phyloP scores from a whole-genome alignment of 1,140 invertebrate species.

The Dufourea novaeangliae region DNA sequence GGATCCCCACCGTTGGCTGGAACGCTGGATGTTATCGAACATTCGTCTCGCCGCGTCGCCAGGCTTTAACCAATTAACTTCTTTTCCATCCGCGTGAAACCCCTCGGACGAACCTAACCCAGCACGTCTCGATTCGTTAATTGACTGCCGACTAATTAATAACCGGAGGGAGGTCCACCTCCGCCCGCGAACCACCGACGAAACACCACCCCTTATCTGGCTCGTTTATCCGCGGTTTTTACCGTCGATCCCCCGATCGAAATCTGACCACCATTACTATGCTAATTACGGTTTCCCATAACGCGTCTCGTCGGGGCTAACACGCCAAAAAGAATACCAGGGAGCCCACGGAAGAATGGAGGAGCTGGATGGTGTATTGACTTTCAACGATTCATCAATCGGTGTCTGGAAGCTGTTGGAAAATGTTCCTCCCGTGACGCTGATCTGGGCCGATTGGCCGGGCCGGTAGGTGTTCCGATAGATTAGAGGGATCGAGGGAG shows the following conservation, averaged over 20 bases:
- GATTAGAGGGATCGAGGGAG: too few relatives aligned
- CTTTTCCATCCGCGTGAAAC: conserved; percentile 55
- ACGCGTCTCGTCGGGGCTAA: background rate
- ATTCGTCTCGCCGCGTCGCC: conserved; percentile 49
- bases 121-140: conserved; percentile 39
- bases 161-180: conserved; percentile 4
- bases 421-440: too few relatives aligned
- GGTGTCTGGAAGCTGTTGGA: background rate
- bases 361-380: background rate
- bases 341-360: background rate
- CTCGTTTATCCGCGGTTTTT: conserved; percentile 47
- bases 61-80: conserved; percentile 70
- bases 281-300: conserved; percentile 43
- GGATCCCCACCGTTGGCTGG: conserved; percentile 3
- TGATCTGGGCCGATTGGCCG: too few relatives aligned
- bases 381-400: background rate
- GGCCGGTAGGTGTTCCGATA: too few relatives aligned
- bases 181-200: background rate
- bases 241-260: conserved; percentile 49
- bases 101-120: conserved; percentile 2
- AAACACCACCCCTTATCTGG: conserved; percentile 7
- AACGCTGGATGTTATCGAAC: conserved; percentile 65
- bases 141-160: conserved; percentile 62
- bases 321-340: background rate
- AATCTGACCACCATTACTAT: conserved; percentile 52